Evolutionary conservation across 2,797 vertebrate species (phyloP).

Genomic region (Phoebastria nigripes): DNA sequence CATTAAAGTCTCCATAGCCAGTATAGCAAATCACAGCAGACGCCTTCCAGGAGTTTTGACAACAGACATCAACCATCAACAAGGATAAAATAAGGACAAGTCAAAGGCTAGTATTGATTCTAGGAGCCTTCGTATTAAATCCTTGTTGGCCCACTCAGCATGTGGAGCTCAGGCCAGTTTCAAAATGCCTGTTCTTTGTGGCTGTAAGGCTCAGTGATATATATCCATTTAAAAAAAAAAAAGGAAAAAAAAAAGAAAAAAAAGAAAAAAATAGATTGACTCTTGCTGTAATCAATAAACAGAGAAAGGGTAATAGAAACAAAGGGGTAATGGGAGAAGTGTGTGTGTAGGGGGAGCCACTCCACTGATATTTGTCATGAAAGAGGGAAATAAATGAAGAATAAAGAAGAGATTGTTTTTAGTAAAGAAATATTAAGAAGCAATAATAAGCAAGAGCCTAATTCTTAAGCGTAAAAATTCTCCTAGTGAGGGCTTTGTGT

Average conservation of each 20-base stretch:
- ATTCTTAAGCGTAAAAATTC: not conserved
- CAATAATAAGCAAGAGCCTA: not conserved
- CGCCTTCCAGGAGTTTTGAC: constrained; percentile 57
- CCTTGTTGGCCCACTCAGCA: constrained; percentile 29
- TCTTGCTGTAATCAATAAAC: constrained; percentile 37
- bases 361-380: not conserved
- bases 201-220: not conserved
- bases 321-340: not conserved
- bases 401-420: not conserved
- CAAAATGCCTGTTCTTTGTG: not conserved
- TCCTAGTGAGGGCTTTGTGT: not conserved
- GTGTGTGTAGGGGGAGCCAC: not conserved
- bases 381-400: not conserved
- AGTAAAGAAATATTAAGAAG: not conserved
- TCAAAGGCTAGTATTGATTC: constrained; percentile 64
- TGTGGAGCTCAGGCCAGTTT: constrained; percentile 15
- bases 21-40: constrained; percentile 53
- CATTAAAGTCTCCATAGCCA: constrained; percentile 48
- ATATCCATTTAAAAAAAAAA: not conserved
- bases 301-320: constrained; percentile 8
- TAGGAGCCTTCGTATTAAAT: constrained; percentile 47
- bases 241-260: accelerated
- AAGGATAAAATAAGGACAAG: constrained; percentile 63
- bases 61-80: constrained; percentile 63
- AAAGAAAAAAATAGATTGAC: not conserved